Base-by-base conservation (phyloP, 2,888 invertebrate genomes). In the Cotesia congregata region DNA sequence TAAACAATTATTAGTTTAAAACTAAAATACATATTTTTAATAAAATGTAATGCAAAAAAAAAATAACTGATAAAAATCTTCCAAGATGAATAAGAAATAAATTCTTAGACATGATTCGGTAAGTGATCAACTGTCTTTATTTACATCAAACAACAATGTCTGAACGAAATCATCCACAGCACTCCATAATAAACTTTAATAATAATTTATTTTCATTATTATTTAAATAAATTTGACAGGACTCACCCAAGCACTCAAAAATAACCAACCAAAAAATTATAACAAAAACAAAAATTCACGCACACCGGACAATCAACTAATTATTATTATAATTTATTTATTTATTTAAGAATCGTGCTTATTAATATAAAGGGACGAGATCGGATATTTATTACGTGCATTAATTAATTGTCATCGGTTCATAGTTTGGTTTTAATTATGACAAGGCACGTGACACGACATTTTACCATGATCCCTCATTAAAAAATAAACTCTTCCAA, bases 131-230 rank as follows among this genome's bases (percentile, higher is more conserved):
- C 82, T 81, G 80, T 83, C 81, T 85, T 85, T 85, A 85, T 85
- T 85, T 85, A 85, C 84, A 85, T 85, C 82, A 83, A 85, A 85
- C 84, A 80, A 84, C 84, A 81, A 84, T 83, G 82, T 83, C 79
- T 82, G 80, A 81, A 83, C 82, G 82, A 84, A 82, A 80, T 80
- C 81, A 83, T 80, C 81, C 84, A 79, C 80, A 77, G 77, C 77
- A 82, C 80, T 78, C 62, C 60, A 75, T 68, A 62, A 41, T 30
- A 17, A 12, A 12, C 7, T 50, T 50, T 50, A 50, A 6, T 50
- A 9, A 1, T 50, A 12, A 12, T 50, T 50, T 50, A 50, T 50
- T 12, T 12, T 50, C 7, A 50, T 50, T 50, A 50, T 76, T 75
- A 71, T 50, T 74, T 62, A 72, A 12, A 50, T 64, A 78, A 74